Conservation (phyloP, 2,888 invertebrate species). For the Zele albiditarsus region DNA sequence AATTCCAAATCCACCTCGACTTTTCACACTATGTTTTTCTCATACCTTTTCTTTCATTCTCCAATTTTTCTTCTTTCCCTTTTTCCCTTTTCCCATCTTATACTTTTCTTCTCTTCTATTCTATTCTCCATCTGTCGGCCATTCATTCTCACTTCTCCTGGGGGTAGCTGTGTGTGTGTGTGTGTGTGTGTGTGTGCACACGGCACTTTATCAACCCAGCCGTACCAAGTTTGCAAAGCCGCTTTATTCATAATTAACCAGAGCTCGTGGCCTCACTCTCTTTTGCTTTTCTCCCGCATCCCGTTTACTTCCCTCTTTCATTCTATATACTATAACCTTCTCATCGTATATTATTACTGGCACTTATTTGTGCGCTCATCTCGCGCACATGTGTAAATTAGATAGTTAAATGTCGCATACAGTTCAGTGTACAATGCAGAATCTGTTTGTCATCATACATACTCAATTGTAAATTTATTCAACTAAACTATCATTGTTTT, state of each 20-base stretch:
- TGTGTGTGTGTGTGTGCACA: slow-evolving; percentile 24
- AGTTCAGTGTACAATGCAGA: slow-evolving; percentile 8
- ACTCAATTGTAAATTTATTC: neutral
- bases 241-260: slow-evolving; percentile 46
- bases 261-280: slow-evolving; percentile 23
- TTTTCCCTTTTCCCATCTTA: slow-evolving; percentile 1
- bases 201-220: slow-evolving; percentile 42
- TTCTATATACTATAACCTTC: too few relatives aligned
- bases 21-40: slow-evolving; percentile 2
- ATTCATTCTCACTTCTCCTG: slow-evolving; percentile 31
- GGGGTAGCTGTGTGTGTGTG: slow-evolving; percentile 31
- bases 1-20: slow-evolving; percentile 27
- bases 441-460: slow-evolving; percentile 23
- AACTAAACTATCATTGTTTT: neutral
- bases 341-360: neutral
- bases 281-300: neutral
- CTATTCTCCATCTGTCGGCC: slow-evolving; percentile 41
- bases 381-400: slow-evolving; percentile 39
- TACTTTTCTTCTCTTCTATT: slow-evolving; percentile 24
- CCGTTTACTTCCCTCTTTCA: neutral
- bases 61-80: neutral
- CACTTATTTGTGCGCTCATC: slow-evolving; percentile 18
- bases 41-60: slow-evolving; percentile 8
- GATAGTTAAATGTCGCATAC: slow-evolving; percentile 36
- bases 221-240: slow-evolving; percentile 40